These are phyloP conservation scores for Brachypodius melanocephalos DNA, from an alignment of 2,113 vertebrate genomes.

Conservation along the genomic window DNA sequence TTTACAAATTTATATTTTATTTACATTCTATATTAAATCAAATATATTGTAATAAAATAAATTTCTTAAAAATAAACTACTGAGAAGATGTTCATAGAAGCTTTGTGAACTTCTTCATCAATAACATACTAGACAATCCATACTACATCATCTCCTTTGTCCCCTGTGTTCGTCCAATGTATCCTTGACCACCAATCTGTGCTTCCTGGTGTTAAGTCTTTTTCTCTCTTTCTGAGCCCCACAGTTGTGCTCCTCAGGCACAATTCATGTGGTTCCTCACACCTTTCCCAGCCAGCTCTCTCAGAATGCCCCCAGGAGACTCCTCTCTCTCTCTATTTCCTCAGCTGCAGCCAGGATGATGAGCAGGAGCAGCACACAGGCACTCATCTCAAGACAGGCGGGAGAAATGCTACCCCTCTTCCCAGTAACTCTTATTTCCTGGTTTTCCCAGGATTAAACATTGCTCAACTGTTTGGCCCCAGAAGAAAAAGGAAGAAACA, in stretches of 20 bases:
- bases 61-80: neutral
- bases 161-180: fast-evolving
- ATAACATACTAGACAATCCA: neutral
- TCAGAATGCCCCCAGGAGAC: neutral
- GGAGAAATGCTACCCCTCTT: neutral
- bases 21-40: neutral
- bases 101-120: neutral
- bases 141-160: neutral
- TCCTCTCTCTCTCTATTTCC: neutral
- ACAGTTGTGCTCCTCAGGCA: neutral
- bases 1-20: neutral
- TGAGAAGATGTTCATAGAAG: neutral
- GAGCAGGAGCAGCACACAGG: neutral
- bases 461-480: neutral
- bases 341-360: neutral
- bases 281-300: neutral
- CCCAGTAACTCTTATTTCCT: neutral
- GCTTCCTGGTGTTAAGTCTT: neutral
- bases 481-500: neutral
- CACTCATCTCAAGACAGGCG: neutral
- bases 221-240: neutral
- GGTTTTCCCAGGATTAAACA: neutral
- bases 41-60: neutral
- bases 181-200: neutral
- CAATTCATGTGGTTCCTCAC: neutral